Evolutionary conservation across 1,140 invertebrate genomes (phyloP), one percentile per base, ranked within the genome.

Genomic region (Uloborus diversus): DNA sequence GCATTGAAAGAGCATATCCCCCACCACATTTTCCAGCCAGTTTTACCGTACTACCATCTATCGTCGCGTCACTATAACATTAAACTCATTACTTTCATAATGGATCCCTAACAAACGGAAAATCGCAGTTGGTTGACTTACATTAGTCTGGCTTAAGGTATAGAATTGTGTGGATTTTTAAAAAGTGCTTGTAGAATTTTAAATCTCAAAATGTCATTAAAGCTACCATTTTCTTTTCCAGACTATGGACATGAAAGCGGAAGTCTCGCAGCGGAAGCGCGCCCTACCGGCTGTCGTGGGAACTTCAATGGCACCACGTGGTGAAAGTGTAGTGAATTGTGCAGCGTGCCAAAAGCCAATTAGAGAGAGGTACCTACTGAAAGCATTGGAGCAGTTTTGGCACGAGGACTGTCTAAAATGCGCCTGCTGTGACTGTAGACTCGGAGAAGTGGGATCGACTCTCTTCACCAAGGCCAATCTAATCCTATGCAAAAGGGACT

Each of bases 361-460:
- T 59, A 84, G 83, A 3, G 89, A 90, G 66, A 82, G 85, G 85
- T 88, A 85, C 62, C 79, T 88, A 32, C 83, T 88, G 66, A 85
- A 86, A 69, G 93, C 94, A 0, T 87, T 96, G 84, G 94, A 97
- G 84, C 90, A 95, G 85, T 94, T 92, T 85, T 97, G 96, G 95
- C 96, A 97, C 87, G 95, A 97, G 85, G 95, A 96, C 86, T 97
- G 96, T 84, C 89, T 97, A 33, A 96, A 96, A 85, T 97, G 95
- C 84, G 94, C 94, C 30, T 96, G 94, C 86, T 97, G 95, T 86
- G 93, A 97, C 86, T 96, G 95, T 86, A 89, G 94, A 59, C 89
- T 97, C 0, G 95, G 94, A 0, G 95, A 97, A 88, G 94, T 97
- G 4, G 95, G 95, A 30, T 95, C 94, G 37, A 95, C 94, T 53